Evolutionary conservation across 2,113 vertebrate species (phyloP).

Genomic region (Campylomormyrus tamandua): DNA sequence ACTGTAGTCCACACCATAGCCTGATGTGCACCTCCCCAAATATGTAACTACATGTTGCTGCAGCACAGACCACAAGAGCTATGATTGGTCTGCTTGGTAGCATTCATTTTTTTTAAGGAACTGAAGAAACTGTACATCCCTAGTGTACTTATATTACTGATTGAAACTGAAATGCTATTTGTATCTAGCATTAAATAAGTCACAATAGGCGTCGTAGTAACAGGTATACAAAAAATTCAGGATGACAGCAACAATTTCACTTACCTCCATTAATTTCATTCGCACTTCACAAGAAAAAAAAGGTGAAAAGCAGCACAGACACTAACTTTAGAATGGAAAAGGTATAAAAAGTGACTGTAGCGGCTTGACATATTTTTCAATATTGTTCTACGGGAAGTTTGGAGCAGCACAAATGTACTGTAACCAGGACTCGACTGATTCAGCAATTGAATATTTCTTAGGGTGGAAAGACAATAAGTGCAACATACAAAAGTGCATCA

Average conservation of each 20-base stretch:
- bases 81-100: background rate
- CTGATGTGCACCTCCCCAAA: background rate
- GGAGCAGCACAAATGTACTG: background rate
- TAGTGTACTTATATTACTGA: background rate
- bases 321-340: background rate
- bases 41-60: background rate
- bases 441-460: background rate
- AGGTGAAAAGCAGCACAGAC: background rate
- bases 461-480: background rate
- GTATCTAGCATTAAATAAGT: background rate
- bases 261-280: background rate
- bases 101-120: background rate
- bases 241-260: background rate
- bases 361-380: background rate
- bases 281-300: background rate
- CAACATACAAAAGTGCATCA: background rate
- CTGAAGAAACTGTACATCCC: background rate
- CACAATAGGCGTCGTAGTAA: background rate
- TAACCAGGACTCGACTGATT: background rate
- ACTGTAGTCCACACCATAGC: background rate
- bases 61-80: no score
- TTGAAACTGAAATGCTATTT: background rate
- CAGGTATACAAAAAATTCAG: background rate
- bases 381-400: background rate
- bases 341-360: background rate